A percentile compares a stretch with the other conserved stretches of the same genome.
Evolutionary conservation across 1,140 invertebrate species (phyloP).

Genomic region (Leucophenga varia): DNA sequence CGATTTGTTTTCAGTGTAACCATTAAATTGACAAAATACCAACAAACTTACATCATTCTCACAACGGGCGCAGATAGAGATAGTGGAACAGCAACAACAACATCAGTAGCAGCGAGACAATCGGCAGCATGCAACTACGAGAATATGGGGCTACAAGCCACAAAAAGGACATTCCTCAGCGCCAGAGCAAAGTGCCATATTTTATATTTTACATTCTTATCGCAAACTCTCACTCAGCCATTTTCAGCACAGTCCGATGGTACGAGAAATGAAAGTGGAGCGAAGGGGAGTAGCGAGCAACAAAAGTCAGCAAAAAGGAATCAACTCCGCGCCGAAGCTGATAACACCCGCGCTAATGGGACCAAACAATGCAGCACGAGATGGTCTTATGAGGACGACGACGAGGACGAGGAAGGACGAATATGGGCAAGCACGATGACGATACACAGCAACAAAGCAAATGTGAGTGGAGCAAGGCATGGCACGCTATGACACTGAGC

Average conservation of each 20-base stretch:
- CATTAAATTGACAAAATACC: constrained; percentile 54
- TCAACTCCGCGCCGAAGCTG: constrained; percentile 33
- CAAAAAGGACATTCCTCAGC: constrained; percentile 55
- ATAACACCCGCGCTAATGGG: constrained; percentile 56
- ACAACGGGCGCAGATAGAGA: background rate
- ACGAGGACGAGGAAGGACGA: background rate
- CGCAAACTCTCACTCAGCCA: constrained; percentile 55
- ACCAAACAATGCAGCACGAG: constrained; percentile 56
- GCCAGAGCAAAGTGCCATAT: constrained; percentile 40
- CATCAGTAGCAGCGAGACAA: too few relatives aligned
- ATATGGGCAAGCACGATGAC: constrained; percentile 3
- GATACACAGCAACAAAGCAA: background rate
- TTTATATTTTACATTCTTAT: constrained; percentile 57
- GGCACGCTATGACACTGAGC: background rate
- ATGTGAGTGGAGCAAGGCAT: background rate
- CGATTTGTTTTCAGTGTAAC: constrained; percentile 37
- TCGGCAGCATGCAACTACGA: too few relatives aligned
- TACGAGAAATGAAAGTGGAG: too few relatives aligned
- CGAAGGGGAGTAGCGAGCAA: too few relatives aligned
- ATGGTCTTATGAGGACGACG: too few relatives aligned
- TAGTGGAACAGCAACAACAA: background rate
- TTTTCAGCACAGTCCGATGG: too few relatives aligned
- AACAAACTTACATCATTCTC: constrained; percentile 41
- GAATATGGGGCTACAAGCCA: too few relatives aligned
- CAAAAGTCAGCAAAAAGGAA: constrained; percentile 26